Base-by-base conservation (phyloP, 2,888 invertebrate genomes). In the Oligia latruncula region DNA sequence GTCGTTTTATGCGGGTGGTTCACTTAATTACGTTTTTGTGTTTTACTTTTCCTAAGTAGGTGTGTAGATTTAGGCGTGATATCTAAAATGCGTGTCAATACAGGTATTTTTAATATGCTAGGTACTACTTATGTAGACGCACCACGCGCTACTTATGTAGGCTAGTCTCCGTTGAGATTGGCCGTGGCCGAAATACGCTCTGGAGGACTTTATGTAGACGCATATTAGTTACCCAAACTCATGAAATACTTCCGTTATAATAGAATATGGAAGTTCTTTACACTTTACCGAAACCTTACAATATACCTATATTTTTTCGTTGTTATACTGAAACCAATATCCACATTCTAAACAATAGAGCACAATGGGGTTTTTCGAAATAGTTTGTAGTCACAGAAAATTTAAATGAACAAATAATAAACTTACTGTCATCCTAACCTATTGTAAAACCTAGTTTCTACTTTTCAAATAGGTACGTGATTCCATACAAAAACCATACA, bases 371-470 rank as follows among this genome's bases (percentile, higher is more conserved):
- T 46, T 65, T 70, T 43, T 40, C 20, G 3, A 64, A 55, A n/a
- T 62, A 52, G 29, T 68, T 17, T 15, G 40, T 23, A 29, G 49
- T 40, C 40, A 40, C n/a, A 40, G n/a, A 40, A 55, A n/a, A 40
- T 17, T 1, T 17, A 1, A 23, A 35, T 65, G 40, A 11, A 46
- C 15, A 46, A 4, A 17, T 49, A 64, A 40, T 74, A 49, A 29
- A 40, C 62, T 4, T 64, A 52, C 9, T 17, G 15, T 13, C n/a
- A 49, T 35, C 1, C 17, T n/a, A 23, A 35, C 17, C 3, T 49
- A 49, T 60, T 67, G n/a, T 60, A 35, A 82, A 74, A 67, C 2
- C 35, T 52, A 35, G n/a, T 74, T 20, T 62, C 60, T 35, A 29
- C 6, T 43, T 68, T 66, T 35, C 4, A 49, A 62, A 35, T 11